A percentile compares a stretch with the other conserved stretches of the same genome.
phyloP scores from a whole-genome alignment of 2,113 vertebrate genomes.

The Apaloderma vittatum region DNA sequence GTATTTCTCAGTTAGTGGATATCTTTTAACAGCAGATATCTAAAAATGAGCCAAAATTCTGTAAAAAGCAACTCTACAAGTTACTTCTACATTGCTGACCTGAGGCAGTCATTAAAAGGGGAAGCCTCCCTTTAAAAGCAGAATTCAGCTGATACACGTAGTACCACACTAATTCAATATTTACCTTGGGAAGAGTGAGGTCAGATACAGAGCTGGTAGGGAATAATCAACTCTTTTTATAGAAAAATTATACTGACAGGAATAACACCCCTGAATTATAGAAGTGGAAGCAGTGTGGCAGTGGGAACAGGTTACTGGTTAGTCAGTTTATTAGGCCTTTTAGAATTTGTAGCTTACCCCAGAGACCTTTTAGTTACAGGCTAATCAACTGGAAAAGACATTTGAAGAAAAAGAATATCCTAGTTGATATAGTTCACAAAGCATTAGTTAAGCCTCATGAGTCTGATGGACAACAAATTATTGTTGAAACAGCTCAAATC shows the following conservation, averaged over 20 bases:
- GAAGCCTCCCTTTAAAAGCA: background rate
- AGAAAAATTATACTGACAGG: background rate
- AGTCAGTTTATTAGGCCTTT: slow-evolving; percentile 51
- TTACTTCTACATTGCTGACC: background rate
- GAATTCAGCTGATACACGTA: background rate
- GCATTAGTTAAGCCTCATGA: slow-evolving; percentile 70
- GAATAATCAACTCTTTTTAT: background rate
- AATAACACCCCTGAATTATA: background rate
- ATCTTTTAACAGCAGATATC: background rate
- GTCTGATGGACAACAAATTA: slow-evolving; percentile 77
- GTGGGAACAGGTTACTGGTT: slow-evolving; percentile 1
- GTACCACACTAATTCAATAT: background rate
- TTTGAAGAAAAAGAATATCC: slow-evolving; percentile 69
- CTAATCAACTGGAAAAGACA: slow-evolving; percentile 74
- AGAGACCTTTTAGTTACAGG: slow-evolving; percentile 67
- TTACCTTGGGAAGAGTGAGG: background rate
- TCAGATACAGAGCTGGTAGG: background rate
- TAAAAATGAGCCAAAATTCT: background rate
- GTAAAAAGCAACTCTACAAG: background rate
- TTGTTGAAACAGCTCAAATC: slow-evolving; percentile 69
- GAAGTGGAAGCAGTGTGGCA: background rate
- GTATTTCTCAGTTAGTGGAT: background rate
- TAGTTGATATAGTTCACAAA: slow-evolving; percentile 72
- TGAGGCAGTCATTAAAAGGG: background rate
- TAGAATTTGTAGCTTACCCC: slow-evolving; percentile 59